Base-by-base conservation (phyloP, 1,140 invertebrate genomes). In the Diachasmimorpha longicaudata region DNA sequence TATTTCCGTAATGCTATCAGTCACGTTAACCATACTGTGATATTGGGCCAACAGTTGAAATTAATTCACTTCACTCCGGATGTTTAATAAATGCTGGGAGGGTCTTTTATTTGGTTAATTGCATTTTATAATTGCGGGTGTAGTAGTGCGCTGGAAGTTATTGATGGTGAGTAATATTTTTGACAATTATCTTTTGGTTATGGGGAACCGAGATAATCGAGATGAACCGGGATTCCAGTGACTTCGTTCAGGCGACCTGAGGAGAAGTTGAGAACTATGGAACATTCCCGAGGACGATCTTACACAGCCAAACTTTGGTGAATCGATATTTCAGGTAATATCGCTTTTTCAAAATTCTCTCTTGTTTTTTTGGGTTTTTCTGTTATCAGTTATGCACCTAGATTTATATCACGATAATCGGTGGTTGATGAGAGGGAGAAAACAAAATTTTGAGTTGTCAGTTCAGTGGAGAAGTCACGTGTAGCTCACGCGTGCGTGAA, bases 221-320 rank as follows among this genome's bases (percentile, higher is more conserved):
- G 19, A 71, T 55, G 1, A 55, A 44, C 52, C 55, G 69, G 9
- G 31, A 46, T 63, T 58, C 48, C 46, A 46, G 71, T 70, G 63
- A n/a, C 42, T 74, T 67, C 63, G 31, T 70, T 71, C 44, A 71
- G 39, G 16, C 52, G 16, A 74, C 48, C 63, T 70, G 23, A 44
- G 25, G 72, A 67, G 25, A 74, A 69, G 67, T 74, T 66, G 67
- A 67, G 71, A 78, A 72, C 72, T 70, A 55, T 74, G 75, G 70
- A 74, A 74, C 71, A 79, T 79, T 74, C 76, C 76, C 74, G 68
- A 68, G 72, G 77, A 80, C 55, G 75, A 74, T 74, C 70, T 68
- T 77, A 77, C 77, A 80, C 77, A 78, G 79, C 72, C 75, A 75
- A 70, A 66, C 73, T 19, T 78, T 73, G 37, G 70, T 66, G 19